Evolutionary conservation across 1,140 invertebrate genomes (phyloP).

Genomic region (Monochamus saltuarius): DNA sequence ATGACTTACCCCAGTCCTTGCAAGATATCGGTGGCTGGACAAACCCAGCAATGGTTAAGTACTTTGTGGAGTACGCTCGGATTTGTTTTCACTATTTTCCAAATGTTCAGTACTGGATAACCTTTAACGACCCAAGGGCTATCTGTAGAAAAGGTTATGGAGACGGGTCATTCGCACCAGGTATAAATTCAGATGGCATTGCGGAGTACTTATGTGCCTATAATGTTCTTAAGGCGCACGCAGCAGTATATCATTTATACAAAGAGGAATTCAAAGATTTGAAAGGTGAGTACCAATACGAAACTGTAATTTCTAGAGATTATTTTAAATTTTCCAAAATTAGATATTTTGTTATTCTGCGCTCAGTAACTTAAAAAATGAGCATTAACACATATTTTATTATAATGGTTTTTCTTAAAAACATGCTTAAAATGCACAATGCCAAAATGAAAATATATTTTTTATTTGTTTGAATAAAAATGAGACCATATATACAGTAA

Average conservation of each 20-base stretch:
- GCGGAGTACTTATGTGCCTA: conserved; percentile 59
- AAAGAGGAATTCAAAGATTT: conserved; percentile 50
- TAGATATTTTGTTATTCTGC: no score
- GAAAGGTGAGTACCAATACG: no score
- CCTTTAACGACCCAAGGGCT: conserved; percentile 72
- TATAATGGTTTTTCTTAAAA: no score
- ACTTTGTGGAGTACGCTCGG: conserved; percentile 61
- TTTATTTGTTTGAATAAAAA: no score
- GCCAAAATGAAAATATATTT: no score
- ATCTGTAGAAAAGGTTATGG: conserved; percentile 52
- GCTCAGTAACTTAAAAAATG: no score
- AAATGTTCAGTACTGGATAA: conserved; percentile 66
- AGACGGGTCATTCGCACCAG: not conserved
- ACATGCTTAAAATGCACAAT: no score
- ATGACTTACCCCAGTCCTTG: conserved; percentile 42
- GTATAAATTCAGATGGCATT: conserved; percentile 49
- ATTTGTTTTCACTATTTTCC: conserved; percentile 60
- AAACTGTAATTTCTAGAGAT: no score
- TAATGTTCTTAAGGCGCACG: conserved; percentile 56
- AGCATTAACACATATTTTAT: no score
- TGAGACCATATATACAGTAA: no score
- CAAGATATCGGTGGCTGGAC: conserved; percentile 47
- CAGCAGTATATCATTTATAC: conserved; percentile 58
- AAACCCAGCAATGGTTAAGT: conserved; percentile 40
- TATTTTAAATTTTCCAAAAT: no score